Evolutionary conservation across 2,113 vertebrate genomes (phyloP).

Genomic region (Cyphomyrus plagiostoma): DNA sequence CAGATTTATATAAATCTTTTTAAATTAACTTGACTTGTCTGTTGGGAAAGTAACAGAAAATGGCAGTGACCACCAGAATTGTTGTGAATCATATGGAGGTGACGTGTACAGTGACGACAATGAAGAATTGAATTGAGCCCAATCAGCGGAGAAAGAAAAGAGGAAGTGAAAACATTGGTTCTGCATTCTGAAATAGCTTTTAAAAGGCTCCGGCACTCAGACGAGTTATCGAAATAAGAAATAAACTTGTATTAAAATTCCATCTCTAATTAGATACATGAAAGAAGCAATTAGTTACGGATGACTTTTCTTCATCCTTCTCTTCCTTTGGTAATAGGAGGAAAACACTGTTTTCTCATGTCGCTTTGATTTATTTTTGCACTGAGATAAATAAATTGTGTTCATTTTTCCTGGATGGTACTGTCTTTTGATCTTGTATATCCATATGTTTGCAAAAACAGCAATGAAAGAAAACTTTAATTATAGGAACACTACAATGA

Average conservation of each 20-base stretch:
- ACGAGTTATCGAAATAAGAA: conserved; percentile 55
- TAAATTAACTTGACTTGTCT: background rate
- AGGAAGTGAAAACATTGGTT: conserved; percentile 20
- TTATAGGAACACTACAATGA: background rate
- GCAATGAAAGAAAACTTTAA: background rate
- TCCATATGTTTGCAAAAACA: conserved; percentile 1
- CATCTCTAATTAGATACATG: conserved; percentile 60
- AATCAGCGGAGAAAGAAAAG: conserved; percentile 41
- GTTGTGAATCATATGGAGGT: background rate
- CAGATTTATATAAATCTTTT: background rate
- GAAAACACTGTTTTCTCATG: conserved; percentile 30
- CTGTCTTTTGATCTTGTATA: conserved; percentile 36
- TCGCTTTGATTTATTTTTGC: conserved; percentile 22
- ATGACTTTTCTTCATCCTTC: conserved; percentile 37
- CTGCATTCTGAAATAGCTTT: conserved; percentile 40
- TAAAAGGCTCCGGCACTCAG: conserved; percentile 45
- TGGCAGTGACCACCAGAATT: background rate
- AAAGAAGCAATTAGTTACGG: conserved; percentile 58
- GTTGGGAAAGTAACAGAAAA: background rate
- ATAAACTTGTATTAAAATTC: conserved; percentile 55
- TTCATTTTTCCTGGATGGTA: conserved; percentile 26
- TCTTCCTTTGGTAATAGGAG: conserved; percentile 41
- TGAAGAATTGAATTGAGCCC: background rate
- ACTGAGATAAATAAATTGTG: conserved; percentile 27
- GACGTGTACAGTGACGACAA: background rate